phyloP scores from a whole-genome alignment of 2,797 vertebrate genomes.

The Alcedo quadribrachys region DNA sequence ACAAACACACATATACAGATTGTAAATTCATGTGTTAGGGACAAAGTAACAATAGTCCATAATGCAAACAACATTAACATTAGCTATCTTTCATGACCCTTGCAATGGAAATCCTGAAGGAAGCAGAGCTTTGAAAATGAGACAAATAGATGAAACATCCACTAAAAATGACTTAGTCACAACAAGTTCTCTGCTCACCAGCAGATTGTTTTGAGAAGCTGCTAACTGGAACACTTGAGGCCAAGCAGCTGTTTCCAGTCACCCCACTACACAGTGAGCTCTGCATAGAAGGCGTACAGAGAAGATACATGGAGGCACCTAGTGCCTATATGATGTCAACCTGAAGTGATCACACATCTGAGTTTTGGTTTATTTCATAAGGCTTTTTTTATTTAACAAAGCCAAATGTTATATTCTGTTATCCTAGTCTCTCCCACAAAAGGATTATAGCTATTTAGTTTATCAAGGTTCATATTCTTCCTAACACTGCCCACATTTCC shows the following conservation, averaged over 20 bases:
- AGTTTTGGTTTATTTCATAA: constrained; percentile 22
- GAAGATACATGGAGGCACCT: neutral
- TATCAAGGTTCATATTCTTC: neutral
- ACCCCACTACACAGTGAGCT: neutral
- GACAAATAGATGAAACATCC: constrained; percentile 34
- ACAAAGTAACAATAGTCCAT: neutral
- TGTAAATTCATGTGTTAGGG: neutral
- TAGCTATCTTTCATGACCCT: neutral
- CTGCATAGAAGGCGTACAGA: neutral
- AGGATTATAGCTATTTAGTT: constrained; percentile 26
- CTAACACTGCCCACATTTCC: neutral
- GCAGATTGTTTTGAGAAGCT: constrained; percentile 37
- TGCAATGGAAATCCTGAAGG: neutral
- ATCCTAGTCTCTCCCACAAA: neutral
- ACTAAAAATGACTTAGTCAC: constrained; percentile 21
- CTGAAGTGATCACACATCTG: constrained; percentile 6
- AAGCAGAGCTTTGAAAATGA: constrained; percentile 9
- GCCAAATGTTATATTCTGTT: constrained; percentile 5
- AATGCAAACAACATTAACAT: neutral
- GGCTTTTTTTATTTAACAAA: constrained; percentile 21
- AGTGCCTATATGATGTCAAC: constrained; percentile 27
- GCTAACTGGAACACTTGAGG: constrained; percentile 40
- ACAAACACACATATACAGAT: neutral
- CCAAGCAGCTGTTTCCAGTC: constrained; percentile 29
- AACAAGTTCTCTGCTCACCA: constrained; percentile 8